Conservation (phyloP, 2,797 vertebrate species). For the Pseudochromis fuscus region DNA sequence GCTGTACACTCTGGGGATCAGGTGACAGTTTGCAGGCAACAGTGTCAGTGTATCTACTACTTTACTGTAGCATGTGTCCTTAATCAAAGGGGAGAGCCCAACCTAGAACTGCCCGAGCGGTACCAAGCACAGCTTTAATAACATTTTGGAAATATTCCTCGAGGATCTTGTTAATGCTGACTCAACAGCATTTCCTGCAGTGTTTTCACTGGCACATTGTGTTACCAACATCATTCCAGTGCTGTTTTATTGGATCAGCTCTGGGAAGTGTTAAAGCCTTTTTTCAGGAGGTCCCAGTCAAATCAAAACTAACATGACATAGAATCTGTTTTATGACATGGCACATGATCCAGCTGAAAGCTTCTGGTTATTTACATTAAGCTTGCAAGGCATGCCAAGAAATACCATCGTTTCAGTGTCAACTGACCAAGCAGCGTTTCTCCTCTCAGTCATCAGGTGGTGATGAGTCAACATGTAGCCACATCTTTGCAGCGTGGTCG, state of each 20-base stretch:
- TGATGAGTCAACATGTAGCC: conserved; percentile 15
- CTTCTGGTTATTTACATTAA: not conserved
- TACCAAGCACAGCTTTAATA: not conserved
- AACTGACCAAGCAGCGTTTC: conserved; percentile 17
- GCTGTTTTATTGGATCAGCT: conserved; percentile 21
- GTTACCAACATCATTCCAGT: conserved; percentile 15
- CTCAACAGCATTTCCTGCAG: conserved; percentile 1
- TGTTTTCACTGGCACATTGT: conserved; percentile 31
- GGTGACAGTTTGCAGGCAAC: not conserved
- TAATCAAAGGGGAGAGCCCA: not conserved
- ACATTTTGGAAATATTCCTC: not conserved
- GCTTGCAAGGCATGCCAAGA: not conserved
- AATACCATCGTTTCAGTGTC: not conserved
- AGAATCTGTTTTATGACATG: not conserved
- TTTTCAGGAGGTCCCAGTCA: conserved; percentile 16
- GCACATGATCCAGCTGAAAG: conserved; percentile 1
- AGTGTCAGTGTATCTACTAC: too few species aligned
- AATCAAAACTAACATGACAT: conserved; percentile 14
- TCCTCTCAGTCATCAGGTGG: conserved; percentile 40
- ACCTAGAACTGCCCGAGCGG: not conserved
- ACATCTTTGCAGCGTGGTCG: not conserved
- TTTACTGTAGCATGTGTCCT: not conserved
- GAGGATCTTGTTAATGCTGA: conserved; percentile 7
- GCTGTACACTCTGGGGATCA: too few species aligned
- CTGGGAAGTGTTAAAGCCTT: conserved; percentile 15